phyloP scores from a whole-genome alignment of 2,888 invertebrate genomes.

The Drosophila picticornis region DNA sequence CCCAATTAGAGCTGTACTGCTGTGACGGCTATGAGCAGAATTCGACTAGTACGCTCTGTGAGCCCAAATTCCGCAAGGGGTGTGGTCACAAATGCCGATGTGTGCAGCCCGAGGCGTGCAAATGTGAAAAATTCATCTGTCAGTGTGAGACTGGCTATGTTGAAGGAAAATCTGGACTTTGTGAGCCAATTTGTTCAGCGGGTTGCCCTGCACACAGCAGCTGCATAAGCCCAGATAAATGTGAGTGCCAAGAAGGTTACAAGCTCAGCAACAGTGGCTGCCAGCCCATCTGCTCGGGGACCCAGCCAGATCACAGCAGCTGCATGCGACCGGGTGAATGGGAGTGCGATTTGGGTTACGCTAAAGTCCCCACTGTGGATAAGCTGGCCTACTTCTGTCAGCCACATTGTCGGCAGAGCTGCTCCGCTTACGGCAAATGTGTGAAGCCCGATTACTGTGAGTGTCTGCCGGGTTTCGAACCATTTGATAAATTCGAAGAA shows the following conservation, averaged over 20 bases:
- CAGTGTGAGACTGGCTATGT: conserved; percentile 12
- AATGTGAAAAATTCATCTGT: not conserved
- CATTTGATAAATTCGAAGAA: too few relatives aligned
- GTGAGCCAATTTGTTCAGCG: conserved; percentile 33
- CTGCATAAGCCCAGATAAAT: conserved; percentile 16
- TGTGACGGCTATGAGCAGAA: conserved; percentile 37
- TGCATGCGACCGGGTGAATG: conserved; percentile 53
- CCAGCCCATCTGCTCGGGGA: conserved; percentile 26
- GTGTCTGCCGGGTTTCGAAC: conserved; percentile 67
- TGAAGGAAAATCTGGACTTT: conserved; percentile 4
- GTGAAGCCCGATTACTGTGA: conserved; percentile 61
- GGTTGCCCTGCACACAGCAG: conserved; percentile 35
- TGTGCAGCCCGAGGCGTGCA: conserved; percentile 7
- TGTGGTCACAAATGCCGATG: conserved; percentile 4
- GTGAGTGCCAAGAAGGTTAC: conserved; percentile 27
- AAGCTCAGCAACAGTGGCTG: not conserved
- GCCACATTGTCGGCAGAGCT: conserved; percentile 54
- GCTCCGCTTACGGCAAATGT: conserved; percentile 72
- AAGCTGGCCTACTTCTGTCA: conserved; percentile 37
- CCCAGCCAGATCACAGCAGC: conserved; percentile 35
- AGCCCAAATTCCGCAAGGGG: conserved; percentile 1
- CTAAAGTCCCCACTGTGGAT: conserved; percentile 1
- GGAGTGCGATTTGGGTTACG: conserved; percentile 52
- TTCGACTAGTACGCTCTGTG: conserved; percentile 1
- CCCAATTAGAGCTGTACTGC: conserved; percentile 9